Base-by-base conservation (phyloP, 2,888 invertebrate genomes). In the Cantharis lateralis region DNA sequence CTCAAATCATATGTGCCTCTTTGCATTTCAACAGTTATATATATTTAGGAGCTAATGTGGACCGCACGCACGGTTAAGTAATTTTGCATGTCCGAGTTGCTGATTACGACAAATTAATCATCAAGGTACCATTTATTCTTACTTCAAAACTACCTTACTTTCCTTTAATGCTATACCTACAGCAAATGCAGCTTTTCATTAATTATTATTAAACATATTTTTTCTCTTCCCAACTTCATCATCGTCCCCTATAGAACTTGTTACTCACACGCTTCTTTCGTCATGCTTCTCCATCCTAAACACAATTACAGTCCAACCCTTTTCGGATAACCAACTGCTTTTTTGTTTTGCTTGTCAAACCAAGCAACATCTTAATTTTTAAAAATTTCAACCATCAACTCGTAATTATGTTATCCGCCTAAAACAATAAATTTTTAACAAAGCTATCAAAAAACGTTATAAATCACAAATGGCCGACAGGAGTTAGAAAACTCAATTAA, bases 51-150 rank as follows among this genome's bases (percentile, higher is more conserved):
- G 81, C 81, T 82, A 81, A 83, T 83, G 81, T 78, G 81, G 83
- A 84, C 84, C 83, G 82, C 83, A 84, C 84, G 81, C 80, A 77
- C 81, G 79, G 77, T 81, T 81, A 83, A 85, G 85, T 85, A 85
- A 85, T 85, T 86, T 85, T 82, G 83, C 83, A 81, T 84, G 86
- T 86, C 85, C 82, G 82, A 82, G 83, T 82, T 82, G 82, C 83
- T 82, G 84, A 85, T 85, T 84, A 83, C 84, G 84, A 86, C 85
- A 85, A 85, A 86, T 86, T 86, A 81, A 83, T 79, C 82, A 82
- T 77, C 81, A 71, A 77, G 80, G 79, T 81, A 75, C 76, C 70
- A 79, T 79, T 74, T 63, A 72, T 76, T 76, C 76, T 76, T 76
- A 76, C 70, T 62, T 76, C 63, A 66, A 62, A 28, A 63, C 70